These are phyloP conservation scores for Labeo rohita DNA, from an alignment of 2,113 vertebrate species.

Conservation along the genomic window DNA sequence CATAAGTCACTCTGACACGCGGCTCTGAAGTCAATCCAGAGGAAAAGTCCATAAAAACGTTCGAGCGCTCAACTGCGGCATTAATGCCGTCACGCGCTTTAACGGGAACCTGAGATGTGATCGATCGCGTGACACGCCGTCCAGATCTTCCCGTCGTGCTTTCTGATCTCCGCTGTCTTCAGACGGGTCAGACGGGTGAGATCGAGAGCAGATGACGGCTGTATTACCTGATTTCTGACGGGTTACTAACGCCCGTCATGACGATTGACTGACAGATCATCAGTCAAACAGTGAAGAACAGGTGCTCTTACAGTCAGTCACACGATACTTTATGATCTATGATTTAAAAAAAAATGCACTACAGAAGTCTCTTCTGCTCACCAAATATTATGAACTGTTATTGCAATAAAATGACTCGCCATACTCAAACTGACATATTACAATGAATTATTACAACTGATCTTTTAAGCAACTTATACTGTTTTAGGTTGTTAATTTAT, in stretches of 20 bases:
- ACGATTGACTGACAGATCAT: not conserved
- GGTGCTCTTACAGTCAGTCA: no score
- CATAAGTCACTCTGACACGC: conserved; percentile 5
- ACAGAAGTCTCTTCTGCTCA: not conserved
- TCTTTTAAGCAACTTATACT: no score
- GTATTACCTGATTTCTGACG: no score
- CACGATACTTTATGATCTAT: not conserved
- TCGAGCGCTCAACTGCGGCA: not conserved
- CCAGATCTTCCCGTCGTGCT: not conserved
- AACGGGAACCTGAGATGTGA: not conserved
- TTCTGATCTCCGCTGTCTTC: not conserved
- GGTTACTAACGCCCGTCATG: no score
- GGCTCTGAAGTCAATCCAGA: conserved; percentile 15
- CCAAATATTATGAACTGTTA: not conserved
- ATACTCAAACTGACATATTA: no score
- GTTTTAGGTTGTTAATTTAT: no score
- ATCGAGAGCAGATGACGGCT: no score
- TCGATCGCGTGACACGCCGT: not conserved
- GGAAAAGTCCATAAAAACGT: conserved; percentile 19
- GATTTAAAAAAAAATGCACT: not conserved
- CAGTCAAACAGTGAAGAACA: not conserved
- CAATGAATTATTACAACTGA: no score
- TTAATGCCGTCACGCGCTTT: not conserved
- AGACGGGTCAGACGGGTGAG: not conserved
- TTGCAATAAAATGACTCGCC: no score